A percentile compares a stretch with the other conserved stretches of the same genome.
These are phyloP conservation scores for Acipenser oxyrinchus DNA, from an alignment of 2,797 vertebrate species.

Conservation along the genomic window DNA sequence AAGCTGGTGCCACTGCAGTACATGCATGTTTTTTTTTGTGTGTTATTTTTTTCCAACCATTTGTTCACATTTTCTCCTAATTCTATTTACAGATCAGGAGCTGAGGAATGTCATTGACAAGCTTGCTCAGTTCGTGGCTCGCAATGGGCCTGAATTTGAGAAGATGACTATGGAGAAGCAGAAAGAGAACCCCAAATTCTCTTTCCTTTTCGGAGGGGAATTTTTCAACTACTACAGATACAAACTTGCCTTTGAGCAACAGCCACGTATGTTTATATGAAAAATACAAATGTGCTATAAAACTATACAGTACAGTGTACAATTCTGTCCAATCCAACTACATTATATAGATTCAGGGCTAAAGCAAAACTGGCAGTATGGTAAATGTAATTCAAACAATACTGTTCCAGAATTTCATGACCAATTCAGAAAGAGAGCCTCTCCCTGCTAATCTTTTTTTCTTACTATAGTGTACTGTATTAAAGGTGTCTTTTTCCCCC, in stretches of 20 bases:
- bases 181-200: constrained; percentile 95
- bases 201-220: constrained; percentile 94
- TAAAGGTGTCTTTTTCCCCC: constrained; percentile 59
- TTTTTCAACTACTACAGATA: constrained; percentile 96
- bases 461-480: constrained; percentile 25
- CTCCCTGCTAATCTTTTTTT: no score
- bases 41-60: no score
- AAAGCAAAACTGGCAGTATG: no score
- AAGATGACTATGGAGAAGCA: constrained; percentile 99
- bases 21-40: no score
- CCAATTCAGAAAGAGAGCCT: no score
- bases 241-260: constrained; percentile 88
- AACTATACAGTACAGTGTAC: no score
- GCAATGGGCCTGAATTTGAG: constrained; percentile 94
- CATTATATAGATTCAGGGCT: no score
- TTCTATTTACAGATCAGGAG: constrained; percentile 75
- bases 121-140: constrained; percentile 91
- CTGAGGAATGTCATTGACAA: constrained; percentile 97
- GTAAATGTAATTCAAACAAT: no score
- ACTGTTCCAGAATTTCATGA: no score
- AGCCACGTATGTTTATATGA: constrained; percentile 75
- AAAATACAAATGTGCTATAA: background rate
- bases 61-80: constrained; percentile 6
- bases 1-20: no score
- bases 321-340: no score